A percentile compares a stretch with the other conserved stretches of the same genome.
These are phyloP conservation scores for Phalacrocorax aristotelis DNA, from an alignment of 2,113 vertebrate genomes.

Conservation along the genomic window DNA sequence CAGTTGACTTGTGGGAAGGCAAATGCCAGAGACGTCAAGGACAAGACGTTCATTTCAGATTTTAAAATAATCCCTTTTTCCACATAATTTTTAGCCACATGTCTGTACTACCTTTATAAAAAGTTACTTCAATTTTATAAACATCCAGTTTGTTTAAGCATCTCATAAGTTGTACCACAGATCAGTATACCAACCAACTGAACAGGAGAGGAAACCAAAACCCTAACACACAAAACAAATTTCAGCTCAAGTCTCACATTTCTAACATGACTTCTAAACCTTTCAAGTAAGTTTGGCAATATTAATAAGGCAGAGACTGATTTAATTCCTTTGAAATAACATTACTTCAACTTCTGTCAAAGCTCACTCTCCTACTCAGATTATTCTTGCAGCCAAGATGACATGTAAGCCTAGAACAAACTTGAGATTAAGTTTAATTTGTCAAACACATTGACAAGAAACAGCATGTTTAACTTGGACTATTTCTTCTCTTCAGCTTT, in stretches of 20 bases:
- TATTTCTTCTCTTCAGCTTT: neutral
- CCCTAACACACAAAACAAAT: neutral
- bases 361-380: neutral
- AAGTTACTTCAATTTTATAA: neutral
- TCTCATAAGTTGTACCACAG: neutral
- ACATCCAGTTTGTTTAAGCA: neutral
- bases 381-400: neutral
- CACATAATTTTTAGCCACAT: neutral
- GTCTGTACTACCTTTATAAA: neutral
- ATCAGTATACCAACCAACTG: neutral
- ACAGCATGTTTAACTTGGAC: conserved; percentile 24
- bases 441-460: conserved; percentile 10
- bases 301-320: neutral
- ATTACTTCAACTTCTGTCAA: conserved; percentile 38
- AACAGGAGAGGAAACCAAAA: neutral
- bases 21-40: neutral
- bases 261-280: neutral
- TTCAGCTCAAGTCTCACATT: neutral
- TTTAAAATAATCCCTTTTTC: neutral
- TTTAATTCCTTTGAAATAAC: conserved; percentile 3
- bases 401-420: conserved; percentile 22
- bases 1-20: neutral
- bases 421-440: conserved; percentile 5
- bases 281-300: neutral
- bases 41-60: neutral